Conservation (phyloP, 2,888 invertebrate genomes). For the Seira sanloemensis region DNA sequence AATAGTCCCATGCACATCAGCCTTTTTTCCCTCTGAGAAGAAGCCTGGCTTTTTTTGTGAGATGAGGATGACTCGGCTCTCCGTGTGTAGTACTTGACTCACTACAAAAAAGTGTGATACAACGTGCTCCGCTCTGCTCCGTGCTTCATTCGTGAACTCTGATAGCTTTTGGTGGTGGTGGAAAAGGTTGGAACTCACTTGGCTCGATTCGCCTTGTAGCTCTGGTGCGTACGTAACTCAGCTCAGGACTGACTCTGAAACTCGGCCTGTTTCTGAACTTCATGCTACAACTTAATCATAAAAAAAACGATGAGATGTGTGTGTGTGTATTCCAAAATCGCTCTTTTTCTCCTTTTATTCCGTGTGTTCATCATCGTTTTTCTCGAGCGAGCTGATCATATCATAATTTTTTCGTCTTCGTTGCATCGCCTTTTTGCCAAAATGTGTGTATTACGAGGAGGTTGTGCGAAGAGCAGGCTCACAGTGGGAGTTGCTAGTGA, state of each 20-base stretch:
- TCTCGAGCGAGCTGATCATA: background rate
- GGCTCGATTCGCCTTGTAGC: conserved; percentile 3
- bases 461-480: background rate
- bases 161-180: conserved; percentile 15
- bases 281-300: background rate
- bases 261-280: conserved; percentile 18
- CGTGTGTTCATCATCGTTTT: background rate
- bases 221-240: conserved; percentile 22
- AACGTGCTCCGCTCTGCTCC: conserved; percentile 23
- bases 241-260: conserved; percentile 22
- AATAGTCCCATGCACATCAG: background rate
- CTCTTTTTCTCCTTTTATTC: background rate
- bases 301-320: background rate
- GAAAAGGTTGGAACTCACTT: conserved; percentile 38
- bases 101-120: background rate
- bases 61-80: background rate
- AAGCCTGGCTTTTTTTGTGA: no score
- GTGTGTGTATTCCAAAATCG: background rate
- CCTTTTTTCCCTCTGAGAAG: background rate
- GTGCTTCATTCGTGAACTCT: background rate
- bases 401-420: background rate
- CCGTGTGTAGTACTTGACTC: background rate
- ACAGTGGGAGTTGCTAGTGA: background rate
- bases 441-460: background rate
- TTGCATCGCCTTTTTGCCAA: background rate